Evolutionary conservation across 2,113 vertebrate species (phyloP), one percentile per base, ranked within the genome.

Genomic region (Pristiophorus japonicus): DNA sequence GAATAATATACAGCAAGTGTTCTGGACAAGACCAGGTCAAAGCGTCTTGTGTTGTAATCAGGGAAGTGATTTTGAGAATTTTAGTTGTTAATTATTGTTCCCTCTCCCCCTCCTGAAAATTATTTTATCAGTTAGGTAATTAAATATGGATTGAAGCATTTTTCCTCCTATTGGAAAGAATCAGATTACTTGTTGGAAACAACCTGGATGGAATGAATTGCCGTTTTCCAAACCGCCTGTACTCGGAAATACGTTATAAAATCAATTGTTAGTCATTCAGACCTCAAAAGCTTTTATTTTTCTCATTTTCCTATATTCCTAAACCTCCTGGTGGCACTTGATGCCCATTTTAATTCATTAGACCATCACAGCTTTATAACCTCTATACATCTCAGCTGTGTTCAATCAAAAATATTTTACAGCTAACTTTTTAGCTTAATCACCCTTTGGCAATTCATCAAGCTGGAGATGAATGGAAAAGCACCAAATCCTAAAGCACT

Each of bases 381-480:
- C 66, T 94, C 93, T 47, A 94, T 94, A 94, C 70, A 94, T 51
- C 42, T 94, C 93, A 70, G 93, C 38, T 70, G 65, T 70, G 93
- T 94, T 94, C 66, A 94, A 94, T 94, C 93, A 51, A 73, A 94
- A 94, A 70, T 51, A 94, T 51, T 94, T 94, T 70, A 94, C 93
- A 94, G 66, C 93, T 94, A 94, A 73, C 92, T 47, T 70, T 45
- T 70, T 51, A 51, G 65, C 20, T 94, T 94, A 94, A 94, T 94
- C 65, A 70, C 63, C 92, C 92, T 94, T 67, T 94, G 92, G 92
- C 92, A 66, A 67, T 55, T 94, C 93, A 94, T 34, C 42, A 94
- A 94, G 24, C 66, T 70, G 45, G 2, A 70, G 93, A 0, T 45
- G 65, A 94, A 94, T 47, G 45, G 42, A 70, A 70, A 94, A 67